Evolutionary conservation across 2,113 vertebrate genomes (phyloP).

Genomic region (Centropristis striata): DNA sequence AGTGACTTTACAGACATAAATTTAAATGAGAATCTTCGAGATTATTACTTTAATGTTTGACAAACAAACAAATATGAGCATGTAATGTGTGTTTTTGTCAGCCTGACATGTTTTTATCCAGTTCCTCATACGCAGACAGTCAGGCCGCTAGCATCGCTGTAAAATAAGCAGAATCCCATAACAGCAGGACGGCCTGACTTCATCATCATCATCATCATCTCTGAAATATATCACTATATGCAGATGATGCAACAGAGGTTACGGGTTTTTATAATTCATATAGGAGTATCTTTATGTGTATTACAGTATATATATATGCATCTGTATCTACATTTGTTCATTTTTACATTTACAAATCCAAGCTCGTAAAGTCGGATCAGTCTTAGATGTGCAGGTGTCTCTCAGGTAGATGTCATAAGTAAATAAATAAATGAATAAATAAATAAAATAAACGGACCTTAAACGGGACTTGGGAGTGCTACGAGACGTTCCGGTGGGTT

Average conservation of each 20-base stretch:
- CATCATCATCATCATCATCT: conserved; percentile 31
- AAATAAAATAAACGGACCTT: conserved; percentile 20
- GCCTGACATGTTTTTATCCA: not conserved
- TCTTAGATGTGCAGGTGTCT: conserved; percentile 48
- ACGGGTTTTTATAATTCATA: conserved; percentile 63
- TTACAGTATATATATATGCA: conserved; percentile 77
- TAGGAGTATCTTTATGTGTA: conserved; percentile 67
- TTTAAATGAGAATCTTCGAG: too few species aligned
- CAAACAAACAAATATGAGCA: conserved; percentile 10
- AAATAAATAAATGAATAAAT: conserved; percentile 21
- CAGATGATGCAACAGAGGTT: conserved; percentile 44
- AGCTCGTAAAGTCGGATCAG: conserved; percentile 50
- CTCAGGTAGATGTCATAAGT: conserved; percentile 37
- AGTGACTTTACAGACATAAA: too few species aligned
- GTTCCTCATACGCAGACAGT: not conserved
- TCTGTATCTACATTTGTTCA: conserved; percentile 82
- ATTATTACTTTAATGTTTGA: not conserved
- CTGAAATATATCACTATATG: conserved; percentile 60
- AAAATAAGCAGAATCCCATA: not conserved
- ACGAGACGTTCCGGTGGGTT: conserved; percentile 38
- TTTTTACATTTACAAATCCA: conserved; percentile 75
- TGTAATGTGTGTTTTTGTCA: conserved; percentile 1
- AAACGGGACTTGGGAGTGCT: conserved; percentile 18
- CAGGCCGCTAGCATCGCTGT: not conserved
- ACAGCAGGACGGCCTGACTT: conserved; percentile 20